Evolutionary conservation across 2,797 vertebrate species (phyloP), one percentile per base, ranked within the genome.

Genomic region (Tolypeutes matacus): DNA sequence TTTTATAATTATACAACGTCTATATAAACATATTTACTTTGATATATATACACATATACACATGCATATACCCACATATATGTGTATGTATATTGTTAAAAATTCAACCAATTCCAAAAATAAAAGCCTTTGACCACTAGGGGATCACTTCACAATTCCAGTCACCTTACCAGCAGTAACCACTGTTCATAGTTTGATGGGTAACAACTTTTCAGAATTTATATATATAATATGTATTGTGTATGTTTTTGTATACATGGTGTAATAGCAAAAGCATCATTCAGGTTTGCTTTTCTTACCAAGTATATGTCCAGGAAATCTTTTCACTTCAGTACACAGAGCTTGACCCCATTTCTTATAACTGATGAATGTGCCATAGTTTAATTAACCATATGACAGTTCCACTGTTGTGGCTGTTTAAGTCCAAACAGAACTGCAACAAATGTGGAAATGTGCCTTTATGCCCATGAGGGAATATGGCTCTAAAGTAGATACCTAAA

Each of bases 341-440:
- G 15, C n/a, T n/a, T 95, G 62, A 60, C 29, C 39, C 93, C 25
- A 77, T 89, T 76, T 95, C n/a, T 39, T 60, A n/a, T 29, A 93
- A 62, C 10, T 64, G 14, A 82, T 70, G 11, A 13, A 10, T 72
- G 0, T 56, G 7, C 13, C 72, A 42, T 78, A 53, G 86, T 91
- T 91, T 73, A 89, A 29, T 91, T 73, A 89, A 29, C 7, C 49
- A 73, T 62, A 15, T 39, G 4, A 70, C 39, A 77, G 20, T 46
- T 86, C 77, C 49, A 15, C 10, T 83, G 6, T 21, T 85, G 23
- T 67, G 31, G 31, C 46, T 76, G 42, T 72, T 60, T 64, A 53
- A 29, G 15, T 82, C 58, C 42, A 92, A 78, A 89, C n/a, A 53
- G 13, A 77, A 3, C 53, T 58, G 5, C 39, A 95, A 23, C 85